Evolutionary conservation across 2,797 vertebrate species (phyloP), one percentile per base, ranked within the genome.

Genomic region (Gallinago solitaria): DNA sequence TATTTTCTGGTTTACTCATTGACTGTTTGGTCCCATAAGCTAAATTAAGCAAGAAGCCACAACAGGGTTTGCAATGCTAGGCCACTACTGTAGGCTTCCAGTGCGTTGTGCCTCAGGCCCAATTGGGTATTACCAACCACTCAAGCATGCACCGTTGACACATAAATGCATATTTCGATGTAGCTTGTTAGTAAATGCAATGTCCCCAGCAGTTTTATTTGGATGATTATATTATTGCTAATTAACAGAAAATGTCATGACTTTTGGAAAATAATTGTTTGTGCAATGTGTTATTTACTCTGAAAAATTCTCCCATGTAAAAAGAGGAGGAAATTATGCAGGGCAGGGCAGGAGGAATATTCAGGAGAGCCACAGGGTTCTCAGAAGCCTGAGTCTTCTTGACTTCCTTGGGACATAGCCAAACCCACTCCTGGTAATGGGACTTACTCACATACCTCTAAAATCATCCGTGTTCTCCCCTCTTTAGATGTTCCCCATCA

Each of bases 181-280:
- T 86, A 27, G 67, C 76, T 86, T 79, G 47, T 94, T 94, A 86
- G 79, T 76, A 92, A 93, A 90, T 90, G 93, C 77, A 79, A 50
- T 84, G 87, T 94, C 77, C 83, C 80, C 83, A 82, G 84, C 83
- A 96, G 73, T 96, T 97, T 81, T 95, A 60, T 88, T 87, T 83
- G 85, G 83, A 20, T 95, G 74, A 94, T 90, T 96, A 20, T 93
- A 82, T 90, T 96, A 95, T 76, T 93, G 47, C 63, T 96, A 91
- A 97, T 96, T 96, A 96, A 84, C 74, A 94, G 87, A 90, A 96
- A 95, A 97, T 95, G 93, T 84, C 91, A 63, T 87, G 95, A 88
- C 94, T 97, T 96, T 88, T 96, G 80, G 63, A 76, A 82, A 67
- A 48, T 69, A 88, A 87, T 73, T 95, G 71, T 86, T 90, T 91